phyloP scores from a whole-genome alignment of 1,140 invertebrate genomes.

The Megalonaias nervosa region DNA sequence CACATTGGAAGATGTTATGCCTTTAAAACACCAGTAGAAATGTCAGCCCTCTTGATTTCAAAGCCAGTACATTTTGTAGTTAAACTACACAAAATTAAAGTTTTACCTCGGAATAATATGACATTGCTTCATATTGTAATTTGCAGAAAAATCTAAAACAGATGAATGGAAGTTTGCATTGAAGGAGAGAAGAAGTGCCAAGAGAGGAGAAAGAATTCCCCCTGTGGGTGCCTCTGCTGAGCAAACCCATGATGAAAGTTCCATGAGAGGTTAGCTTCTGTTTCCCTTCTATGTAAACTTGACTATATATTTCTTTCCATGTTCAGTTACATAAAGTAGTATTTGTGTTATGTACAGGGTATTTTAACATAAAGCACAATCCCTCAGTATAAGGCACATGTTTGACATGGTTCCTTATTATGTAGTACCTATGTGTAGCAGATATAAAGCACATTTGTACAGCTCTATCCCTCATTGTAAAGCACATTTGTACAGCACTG shows the following conservation, averaged over 20 bases:
- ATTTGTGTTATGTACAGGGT: neutral
- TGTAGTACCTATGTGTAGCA: neutral
- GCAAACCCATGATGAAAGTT: slow-evolving; percentile 48
- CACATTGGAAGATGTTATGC: no score
- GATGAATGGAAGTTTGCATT: slow-evolving; percentile 58
- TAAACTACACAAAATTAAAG: neutral
- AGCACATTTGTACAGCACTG: no score
- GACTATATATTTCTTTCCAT: neutral
- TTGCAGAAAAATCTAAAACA: slow-evolving; percentile 50
- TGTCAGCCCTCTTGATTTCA: no score
- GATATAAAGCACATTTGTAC: neutral
- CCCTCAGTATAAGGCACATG: no score
- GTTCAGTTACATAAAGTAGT: neutral
- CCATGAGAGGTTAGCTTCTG: slow-evolving; percentile 25
- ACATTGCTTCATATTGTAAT: neutral
- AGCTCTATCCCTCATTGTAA: neutral
- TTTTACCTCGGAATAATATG: neutral
- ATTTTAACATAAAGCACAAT: neutral
- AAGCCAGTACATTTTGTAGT: no score
- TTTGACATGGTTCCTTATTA: no score
- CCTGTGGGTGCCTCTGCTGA: slow-evolving; percentile 59
- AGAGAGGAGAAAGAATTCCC: slow-evolving; percentile 51
- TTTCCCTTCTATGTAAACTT: neutral
- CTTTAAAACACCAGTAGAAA: no score
- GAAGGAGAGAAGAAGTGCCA: slow-evolving; percentile 56